Percentiles rank a stretch among this genome's conserved stretches.
phyloP scores from a whole-genome alignment of 1,140 invertebrate genomes.

The Bombus sibiricus region DNA sequence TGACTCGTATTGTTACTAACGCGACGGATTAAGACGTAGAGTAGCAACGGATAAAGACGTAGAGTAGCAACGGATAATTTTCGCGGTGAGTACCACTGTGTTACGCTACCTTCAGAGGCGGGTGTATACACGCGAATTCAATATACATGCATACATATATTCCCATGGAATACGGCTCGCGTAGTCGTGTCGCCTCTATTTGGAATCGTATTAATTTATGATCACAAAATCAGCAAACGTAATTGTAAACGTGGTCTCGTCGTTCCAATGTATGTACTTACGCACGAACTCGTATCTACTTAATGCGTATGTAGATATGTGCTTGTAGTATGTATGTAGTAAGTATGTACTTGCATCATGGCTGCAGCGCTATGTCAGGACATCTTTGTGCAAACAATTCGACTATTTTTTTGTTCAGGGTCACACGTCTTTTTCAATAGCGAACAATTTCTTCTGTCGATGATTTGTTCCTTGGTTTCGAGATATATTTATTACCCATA shows the following conservation, averaged over 20 bases:
- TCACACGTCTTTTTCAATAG: not conserved
- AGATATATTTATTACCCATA: too few species aligned
- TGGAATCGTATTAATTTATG: conserved; percentile 37
- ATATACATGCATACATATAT: not conserved
- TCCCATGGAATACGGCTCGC: not conserved
- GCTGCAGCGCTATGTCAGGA: not conserved
- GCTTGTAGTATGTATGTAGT: not conserved
- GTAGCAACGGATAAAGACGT: too few species aligned
- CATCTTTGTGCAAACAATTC: not conserved
- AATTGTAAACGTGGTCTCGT: conserved; percentile 7
- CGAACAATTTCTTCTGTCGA: not conserved
- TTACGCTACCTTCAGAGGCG: not conserved
- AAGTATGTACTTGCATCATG: not conserved
- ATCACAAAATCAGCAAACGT: conserved; percentile 34
- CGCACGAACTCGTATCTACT: too few species aligned
- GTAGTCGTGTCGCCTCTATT: conserved; percentile 18
- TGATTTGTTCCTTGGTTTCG: too few species aligned
- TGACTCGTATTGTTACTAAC: too few species aligned
- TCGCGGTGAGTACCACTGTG: conserved; percentile 16
- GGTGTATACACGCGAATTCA: not conserved
- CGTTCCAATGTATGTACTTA: not conserved
- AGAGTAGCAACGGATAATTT: too few species aligned
- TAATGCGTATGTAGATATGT: too few species aligned
- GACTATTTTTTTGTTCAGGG: not conserved
- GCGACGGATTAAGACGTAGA: too few species aligned